Percentiles rank a stretch among this genome's conserved stretches.
Evolutionary conservation across 2,113 vertebrate species (phyloP).

Genomic region (Tragulus kanchil): DNA sequence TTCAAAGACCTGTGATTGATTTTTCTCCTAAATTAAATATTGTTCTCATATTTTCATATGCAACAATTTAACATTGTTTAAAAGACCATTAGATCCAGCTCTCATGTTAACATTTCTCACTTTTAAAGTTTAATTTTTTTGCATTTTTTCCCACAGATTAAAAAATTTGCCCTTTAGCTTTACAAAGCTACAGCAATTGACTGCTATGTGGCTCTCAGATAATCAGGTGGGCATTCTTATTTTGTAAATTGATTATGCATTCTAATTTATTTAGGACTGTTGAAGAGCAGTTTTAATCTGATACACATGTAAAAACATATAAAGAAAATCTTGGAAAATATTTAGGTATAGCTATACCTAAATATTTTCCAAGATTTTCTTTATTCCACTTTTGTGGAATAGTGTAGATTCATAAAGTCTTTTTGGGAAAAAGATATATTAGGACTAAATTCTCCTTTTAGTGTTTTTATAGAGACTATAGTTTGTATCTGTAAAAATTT

Average conservation of each 20-base stretch:
- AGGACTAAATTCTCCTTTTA: not conserved
- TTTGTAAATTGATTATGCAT: slow-evolving; percentile 56
- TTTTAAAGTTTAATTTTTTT: slow-evolving; percentile 73
- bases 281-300: slow-evolving; percentile 36
- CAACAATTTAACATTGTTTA: slow-evolving; percentile 46
- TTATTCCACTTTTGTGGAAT: not conserved
- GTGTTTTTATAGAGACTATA: slow-evolving; percentile 4
- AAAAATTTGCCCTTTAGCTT: slow-evolving; percentile 98
- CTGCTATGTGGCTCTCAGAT: slow-evolving; percentile 99
- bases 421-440: not conserved
- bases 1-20: not conserved
- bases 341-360: not conserved
- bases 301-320: slow-evolving; percentile 22
- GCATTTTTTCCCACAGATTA: slow-evolving; percentile 88
- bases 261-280: slow-evolving; percentile 38
- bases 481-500: not conserved
- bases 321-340: slow-evolving; percentile 17
- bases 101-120: slow-evolving; percentile 52
- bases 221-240: slow-evolving; percentile 93
- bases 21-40: not conserved
- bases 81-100: slow-evolving; percentile 6
- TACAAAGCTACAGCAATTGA: slow-evolving; percentile 96
- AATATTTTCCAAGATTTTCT: too few relatives aligned
- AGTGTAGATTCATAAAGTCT: not conserved
- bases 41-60: slow-evolving; percentile 40